phyloP scores from a whole-genome alignment of 2,797 vertebrate genomes.

The Pseudochirops corinnae region DNA sequence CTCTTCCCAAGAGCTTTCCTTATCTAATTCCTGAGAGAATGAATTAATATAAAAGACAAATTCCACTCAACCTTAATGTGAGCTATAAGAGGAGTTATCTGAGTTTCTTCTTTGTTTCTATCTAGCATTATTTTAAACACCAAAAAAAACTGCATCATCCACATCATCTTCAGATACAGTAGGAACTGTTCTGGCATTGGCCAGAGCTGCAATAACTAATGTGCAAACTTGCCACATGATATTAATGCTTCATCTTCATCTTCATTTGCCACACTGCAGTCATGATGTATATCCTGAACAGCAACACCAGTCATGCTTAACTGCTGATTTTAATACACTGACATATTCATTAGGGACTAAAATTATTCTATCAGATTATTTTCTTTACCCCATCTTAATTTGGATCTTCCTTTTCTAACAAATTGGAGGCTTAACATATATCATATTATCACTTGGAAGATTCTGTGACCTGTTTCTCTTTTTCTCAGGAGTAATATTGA shows the following conservation, averaged over 20 bases:
- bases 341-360: neutral
- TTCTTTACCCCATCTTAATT: neutral
- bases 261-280: neutral
- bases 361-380: neutral
- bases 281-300: neutral
- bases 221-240: conserved; percentile 31
- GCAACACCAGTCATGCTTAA: neutral
- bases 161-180: conserved; percentile 33
- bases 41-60: conserved; percentile 22
- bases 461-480: neutral
- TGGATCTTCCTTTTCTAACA: neutral
- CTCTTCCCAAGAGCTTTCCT: conserved; percentile 39
- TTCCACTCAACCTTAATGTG: conserved; percentile 13
- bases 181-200: neutral
- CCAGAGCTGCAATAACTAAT: conserved; percentile 50
- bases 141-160: neutral
- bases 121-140: conserved; percentile 10
- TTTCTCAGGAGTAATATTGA: neutral
- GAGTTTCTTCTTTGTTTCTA: neutral
- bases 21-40: conserved; percentile 47
- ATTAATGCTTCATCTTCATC: neutral
- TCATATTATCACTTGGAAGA: neutral
- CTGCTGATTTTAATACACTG: conserved; percentile 1
- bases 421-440: neutral
- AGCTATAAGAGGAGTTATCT: neutral